These are phyloP conservation scores for Blastobasis adustella DNA, from an alignment of 2,888 invertebrate genomes.

Conservation along the genomic window DNA sequence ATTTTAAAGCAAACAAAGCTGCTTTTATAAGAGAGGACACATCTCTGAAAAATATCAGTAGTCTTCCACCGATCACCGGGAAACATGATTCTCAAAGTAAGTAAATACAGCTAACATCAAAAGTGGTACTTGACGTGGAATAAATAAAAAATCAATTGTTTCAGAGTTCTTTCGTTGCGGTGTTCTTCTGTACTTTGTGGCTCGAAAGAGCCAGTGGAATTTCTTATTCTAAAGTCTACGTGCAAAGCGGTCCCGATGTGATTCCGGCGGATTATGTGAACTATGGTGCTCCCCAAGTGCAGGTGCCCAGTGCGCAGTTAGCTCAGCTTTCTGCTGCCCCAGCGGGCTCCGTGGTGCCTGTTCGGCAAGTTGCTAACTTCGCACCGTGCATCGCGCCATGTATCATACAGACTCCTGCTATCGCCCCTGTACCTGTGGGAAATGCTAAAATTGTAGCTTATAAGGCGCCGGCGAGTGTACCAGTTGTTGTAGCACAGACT, in stretches of 20 bases:
- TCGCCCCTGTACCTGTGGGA: constrained; percentile 27
- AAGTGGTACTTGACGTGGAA: background rate
- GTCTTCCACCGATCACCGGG: constrained; percentile 52
- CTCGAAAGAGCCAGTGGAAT: constrained; percentile 26
- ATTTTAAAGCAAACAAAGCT: constrained; percentile 57
- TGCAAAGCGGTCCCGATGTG: constrained; percentile 37
- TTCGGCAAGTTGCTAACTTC: constrained; percentile 27
- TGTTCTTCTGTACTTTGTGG: constrained; percentile 23
- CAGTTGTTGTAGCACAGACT: constrained; percentile 34
- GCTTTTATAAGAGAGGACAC: constrained; percentile 55
- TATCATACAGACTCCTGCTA: constrained; percentile 33
- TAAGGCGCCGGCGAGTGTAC: constrained; percentile 35
- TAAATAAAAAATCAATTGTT: constrained; percentile 21
- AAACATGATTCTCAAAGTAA: constrained; percentile 65
- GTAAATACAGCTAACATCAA: constrained; percentile 21
- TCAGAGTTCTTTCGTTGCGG: constrained; percentile 29
- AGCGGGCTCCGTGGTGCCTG: constrained; percentile 26
- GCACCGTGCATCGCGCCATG: constrained; percentile 52
- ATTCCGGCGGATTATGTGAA: constrained; percentile 37
- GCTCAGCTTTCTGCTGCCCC: constrained; percentile 38
- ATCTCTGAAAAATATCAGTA: constrained; percentile 60
- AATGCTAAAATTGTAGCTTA: constrained; percentile 42
- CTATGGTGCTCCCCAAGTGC: constrained; percentile 38
- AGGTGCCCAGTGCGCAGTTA: constrained; percentile 27
- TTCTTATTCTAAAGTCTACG: constrained; percentile 49